These are phyloP conservation scores for Pseudochirops corinnae DNA, from an alignment of 2,797 vertebrate species.

Conservation along the genomic window DNA sequence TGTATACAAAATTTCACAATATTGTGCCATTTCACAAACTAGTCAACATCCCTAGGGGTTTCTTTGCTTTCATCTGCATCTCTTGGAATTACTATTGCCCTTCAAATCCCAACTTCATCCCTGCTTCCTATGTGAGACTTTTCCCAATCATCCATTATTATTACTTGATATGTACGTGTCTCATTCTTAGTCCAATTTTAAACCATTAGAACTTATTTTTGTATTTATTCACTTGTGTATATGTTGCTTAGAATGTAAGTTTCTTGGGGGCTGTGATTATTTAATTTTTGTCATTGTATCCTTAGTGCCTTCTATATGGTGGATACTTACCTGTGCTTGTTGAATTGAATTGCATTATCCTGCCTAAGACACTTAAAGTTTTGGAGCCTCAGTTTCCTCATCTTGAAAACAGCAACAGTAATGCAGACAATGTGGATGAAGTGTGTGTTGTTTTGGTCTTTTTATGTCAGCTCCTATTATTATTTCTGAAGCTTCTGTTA, in stretches of 20 bases:
- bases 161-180: background rate
- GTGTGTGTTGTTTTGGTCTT: background rate
- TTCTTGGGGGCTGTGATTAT: background rate
- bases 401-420: background rate
- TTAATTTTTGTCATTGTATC: background rate
- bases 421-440: background rate
- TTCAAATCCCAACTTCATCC: background rate
- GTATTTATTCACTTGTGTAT: background rate
- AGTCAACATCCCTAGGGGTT: background rate
- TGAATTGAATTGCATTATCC: background rate
- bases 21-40: background rate
- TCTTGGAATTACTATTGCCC: background rate
- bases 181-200: background rate
- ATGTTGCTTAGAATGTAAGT: background rate
- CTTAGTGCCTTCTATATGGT: background rate
- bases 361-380: background rate
- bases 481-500: constrained; percentile 9
- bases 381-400: background rate
- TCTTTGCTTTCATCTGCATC: background rate
- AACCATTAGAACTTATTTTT: background rate
- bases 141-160: background rate
- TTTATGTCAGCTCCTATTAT: background rate
- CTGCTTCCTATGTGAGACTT: background rate
- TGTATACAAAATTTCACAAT: background rate
- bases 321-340: background rate